phyloP scores from a whole-genome alignment of 2,888 invertebrate species.

The Drosophila meridionalis region DNA sequence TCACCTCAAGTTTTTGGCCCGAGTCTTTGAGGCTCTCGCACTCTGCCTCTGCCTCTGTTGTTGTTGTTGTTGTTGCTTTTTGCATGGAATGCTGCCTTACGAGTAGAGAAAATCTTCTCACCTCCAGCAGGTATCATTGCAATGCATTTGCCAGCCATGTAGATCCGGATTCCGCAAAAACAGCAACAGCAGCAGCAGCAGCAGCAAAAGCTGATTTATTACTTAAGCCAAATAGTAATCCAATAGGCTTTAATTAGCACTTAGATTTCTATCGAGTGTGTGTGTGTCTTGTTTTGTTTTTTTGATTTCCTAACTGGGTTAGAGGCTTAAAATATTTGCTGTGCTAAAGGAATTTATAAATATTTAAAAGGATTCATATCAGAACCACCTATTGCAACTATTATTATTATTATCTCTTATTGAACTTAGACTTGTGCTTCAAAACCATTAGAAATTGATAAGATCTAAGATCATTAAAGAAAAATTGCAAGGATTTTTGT shows the following conservation, averaged over 20 bases:
- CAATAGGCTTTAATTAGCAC: slow-evolving; percentile 33
- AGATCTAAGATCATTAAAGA: too few species aligned
- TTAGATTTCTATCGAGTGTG: slow-evolving; percentile 4
- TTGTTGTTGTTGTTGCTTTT: slow-evolving; percentile 33
- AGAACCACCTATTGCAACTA: neutral
- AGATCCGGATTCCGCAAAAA: slow-evolving; percentile 54
- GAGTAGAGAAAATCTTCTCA: slow-evolving; percentile 80
- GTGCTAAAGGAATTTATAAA: neutral
- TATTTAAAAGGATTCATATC: neutral
- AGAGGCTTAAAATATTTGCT: neutral
- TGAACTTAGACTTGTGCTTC: neutral
- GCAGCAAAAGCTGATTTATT: slow-evolving; percentile 37
- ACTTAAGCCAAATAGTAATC: slow-evolving; percentile 24
- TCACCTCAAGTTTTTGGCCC: slow-evolving; percentile 74
- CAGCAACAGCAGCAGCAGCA: slow-evolving; percentile 12
- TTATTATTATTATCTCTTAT: too few species aligned
- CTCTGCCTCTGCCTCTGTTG: slow-evolving; percentile 25
- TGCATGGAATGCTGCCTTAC: slow-evolving; percentile 78
- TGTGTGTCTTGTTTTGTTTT: neutral
- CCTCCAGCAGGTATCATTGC: slow-evolving; percentile 59
- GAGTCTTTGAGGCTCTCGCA: slow-evolving; percentile 39
- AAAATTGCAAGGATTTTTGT: too few species aligned
- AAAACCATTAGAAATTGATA: too few species aligned
- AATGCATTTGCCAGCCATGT: slow-evolving; percentile 41
- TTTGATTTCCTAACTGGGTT: slow-evolving; percentile 3